phyloP scores from a whole-genome alignment of 1,140 invertebrate genomes.

The Venturia canescens region DNA sequence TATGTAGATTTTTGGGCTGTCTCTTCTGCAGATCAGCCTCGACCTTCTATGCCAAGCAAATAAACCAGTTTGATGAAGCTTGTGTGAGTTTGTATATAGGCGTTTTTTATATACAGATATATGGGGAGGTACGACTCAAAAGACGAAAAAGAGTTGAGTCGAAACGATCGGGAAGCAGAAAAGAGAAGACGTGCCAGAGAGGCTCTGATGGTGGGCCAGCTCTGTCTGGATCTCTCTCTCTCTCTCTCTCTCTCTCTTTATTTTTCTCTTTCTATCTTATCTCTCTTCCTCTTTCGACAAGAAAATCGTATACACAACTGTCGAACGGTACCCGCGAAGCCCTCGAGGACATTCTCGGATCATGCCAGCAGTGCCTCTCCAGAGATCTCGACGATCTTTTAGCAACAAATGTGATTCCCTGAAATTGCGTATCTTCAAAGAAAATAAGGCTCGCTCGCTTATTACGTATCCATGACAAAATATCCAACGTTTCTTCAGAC shows the following conservation, averaged over 20 bases:
- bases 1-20: slow-evolving; percentile 34
- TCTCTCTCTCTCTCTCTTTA: background rate
- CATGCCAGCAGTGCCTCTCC: slow-evolving; percentile 33
- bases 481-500: background rate
- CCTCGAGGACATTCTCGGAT: slow-evolving; percentile 43
- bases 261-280: background rate
- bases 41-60: slow-evolving; percentile 56
- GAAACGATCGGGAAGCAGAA: slow-evolving; percentile 44
- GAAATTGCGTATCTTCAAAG: slow-evolving; percentile 13
- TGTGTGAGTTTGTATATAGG: slow-evolving; percentile 6
- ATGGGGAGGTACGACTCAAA: slow-evolving; percentile 42
- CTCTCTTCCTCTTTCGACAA: background rate
- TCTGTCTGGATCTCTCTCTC: background rate
- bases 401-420: slow-evolving; percentile 31
- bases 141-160: slow-evolving; percentile 35
- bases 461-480: background rate
- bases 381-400: slow-evolving; percentile 29
- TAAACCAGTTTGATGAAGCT: slow-evolving; percentile 64
- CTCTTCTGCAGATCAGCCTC: slow-evolving; percentile 47
- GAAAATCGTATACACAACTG: slow-evolving; percentile 19
- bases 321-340: slow-evolving; percentile 49
- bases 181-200: slow-evolving; percentile 22
- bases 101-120: slow-evolving; percentile 7
- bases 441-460: slow-evolving; percentile 15
- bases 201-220: slow-evolving; percentile 22